Percentiles rank a stretch among this genome's conserved stretches.
Conservation (phyloP, 1,140 invertebrate genomes). For the Drosophila virilis region DNA sequence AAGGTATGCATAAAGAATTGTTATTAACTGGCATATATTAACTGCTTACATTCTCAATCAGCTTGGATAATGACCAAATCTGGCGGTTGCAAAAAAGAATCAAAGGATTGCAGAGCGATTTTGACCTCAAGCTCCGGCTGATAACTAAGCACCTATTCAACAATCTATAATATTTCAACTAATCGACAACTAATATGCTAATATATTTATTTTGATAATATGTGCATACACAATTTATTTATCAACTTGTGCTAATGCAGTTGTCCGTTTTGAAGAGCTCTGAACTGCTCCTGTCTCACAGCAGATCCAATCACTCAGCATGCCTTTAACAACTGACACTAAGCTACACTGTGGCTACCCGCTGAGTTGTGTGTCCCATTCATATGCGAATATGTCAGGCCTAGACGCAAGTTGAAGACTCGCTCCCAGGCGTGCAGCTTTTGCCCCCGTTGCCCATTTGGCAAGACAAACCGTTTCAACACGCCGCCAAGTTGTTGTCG, state of each 20-base stretch:
- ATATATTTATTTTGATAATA: neutral
- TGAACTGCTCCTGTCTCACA: constrained; percentile 16
- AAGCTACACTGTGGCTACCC: neutral
- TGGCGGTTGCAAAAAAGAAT: neutral
- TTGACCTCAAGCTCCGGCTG: neutral
- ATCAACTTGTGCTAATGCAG: constrained; percentile 22
- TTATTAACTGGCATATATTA: neutral
- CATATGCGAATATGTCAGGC: constrained; percentile 9
- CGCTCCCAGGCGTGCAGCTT: constrained; percentile 48
- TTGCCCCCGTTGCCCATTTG: constrained; percentile 49
- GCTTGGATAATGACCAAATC: constrained; percentile 3
- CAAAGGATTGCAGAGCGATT: neutral
- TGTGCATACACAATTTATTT: neutral
- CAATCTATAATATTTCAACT: neutral
- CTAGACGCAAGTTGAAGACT: constrained; percentile 14
- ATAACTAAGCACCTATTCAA: neutral
- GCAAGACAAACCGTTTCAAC: constrained; percentile 45
- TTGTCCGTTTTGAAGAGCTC: constrained; percentile 25
- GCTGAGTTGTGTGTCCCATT: constrained; percentile 8
- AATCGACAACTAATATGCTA: neutral
- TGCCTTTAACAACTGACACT: constrained; percentile 9
- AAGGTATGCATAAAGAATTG: constrained; percentile 13
- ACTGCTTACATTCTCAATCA: neutral
- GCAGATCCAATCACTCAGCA: constrained; percentile 41
- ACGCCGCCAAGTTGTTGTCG: constrained; percentile 28